These are phyloP conservation scores for Zelostemma sp. DNA, from an alignment of 1,140 invertebrate genomes.

Conservation along the genomic window DNA sequence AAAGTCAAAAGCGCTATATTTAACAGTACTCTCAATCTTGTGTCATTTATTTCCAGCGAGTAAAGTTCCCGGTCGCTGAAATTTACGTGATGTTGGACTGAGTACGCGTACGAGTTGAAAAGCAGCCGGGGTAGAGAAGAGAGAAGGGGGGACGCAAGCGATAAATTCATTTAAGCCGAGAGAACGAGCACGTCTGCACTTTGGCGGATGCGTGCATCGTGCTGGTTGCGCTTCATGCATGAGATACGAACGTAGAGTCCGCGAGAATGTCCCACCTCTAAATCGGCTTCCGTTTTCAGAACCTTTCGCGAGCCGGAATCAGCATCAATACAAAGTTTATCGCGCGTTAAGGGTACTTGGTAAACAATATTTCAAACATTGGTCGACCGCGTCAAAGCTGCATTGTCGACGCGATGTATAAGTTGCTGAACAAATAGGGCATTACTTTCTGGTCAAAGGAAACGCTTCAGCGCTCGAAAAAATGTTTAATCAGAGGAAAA, in stretches of 20 bases:
- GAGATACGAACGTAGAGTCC: conserved; percentile 18
- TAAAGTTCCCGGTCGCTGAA: conserved; percentile 9
- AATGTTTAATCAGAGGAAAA: no score
- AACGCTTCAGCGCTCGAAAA: no score
- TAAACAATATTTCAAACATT: no score
- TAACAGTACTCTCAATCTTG: no score
- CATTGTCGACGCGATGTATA: no score
- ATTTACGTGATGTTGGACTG: conserved; percentile 14
- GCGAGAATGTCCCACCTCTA: conserved; percentile 13
- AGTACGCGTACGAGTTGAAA: conserved; percentile 4
- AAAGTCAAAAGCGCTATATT: no score
- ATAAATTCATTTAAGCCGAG: conserved; percentile 37
- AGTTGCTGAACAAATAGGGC: no score
- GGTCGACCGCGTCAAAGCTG: no score
- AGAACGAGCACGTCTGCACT: conserved; percentile 36
- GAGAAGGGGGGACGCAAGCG: background rate
- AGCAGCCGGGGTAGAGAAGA: conserved; percentile 9
- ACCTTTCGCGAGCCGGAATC: background rate
- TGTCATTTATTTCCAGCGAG: background rate
- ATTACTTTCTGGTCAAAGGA: no score
- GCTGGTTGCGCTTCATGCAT: conserved; percentile 18
- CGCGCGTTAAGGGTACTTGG: background rate
- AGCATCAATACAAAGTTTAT: background rate
- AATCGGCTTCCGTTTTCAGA: conserved; percentile 13
- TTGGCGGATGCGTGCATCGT: conserved; percentile 30